A percentile compares a stretch with the other conserved stretches of the same genome.
These are phyloP conservation scores for Agapornis roseicollis DNA, from an alignment of 2,113 vertebrate genomes.

Conservation along the genomic window DNA sequence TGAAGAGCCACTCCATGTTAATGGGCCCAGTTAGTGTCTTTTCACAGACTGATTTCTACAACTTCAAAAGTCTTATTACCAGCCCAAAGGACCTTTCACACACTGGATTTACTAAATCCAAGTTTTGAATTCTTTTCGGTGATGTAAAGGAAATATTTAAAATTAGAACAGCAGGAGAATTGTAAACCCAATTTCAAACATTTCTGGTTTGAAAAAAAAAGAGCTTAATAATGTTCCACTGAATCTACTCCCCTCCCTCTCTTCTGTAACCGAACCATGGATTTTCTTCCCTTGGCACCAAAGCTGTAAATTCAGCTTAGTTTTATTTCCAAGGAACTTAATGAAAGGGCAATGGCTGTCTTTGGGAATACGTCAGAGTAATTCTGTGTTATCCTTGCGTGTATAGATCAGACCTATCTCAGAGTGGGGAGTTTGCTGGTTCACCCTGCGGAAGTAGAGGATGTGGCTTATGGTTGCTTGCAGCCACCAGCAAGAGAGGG, in stretches of 20 bases:
- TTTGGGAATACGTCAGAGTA: background rate
- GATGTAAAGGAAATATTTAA: slow-evolving; percentile 5
- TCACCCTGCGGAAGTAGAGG: background rate
- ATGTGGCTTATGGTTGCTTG: background rate
- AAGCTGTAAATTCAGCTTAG: background rate
- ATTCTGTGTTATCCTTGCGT: background rate
- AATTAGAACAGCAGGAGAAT: background rate
- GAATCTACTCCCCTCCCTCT: background rate
- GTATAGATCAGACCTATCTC: background rate
- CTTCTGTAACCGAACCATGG: background rate
- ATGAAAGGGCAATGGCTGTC: background rate
- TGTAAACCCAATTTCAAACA: background rate
- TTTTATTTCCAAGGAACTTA: background rate
- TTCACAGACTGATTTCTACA: background rate
- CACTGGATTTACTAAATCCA: background rate
- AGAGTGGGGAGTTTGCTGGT: background rate
- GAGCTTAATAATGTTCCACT: background rate
- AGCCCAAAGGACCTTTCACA: background rate
- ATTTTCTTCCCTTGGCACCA: background rate
- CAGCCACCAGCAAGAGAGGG: background rate
- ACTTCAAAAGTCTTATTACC: background rate
- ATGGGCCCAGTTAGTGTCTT: background rate
- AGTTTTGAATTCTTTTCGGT: background rate
- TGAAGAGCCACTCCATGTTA: background rate
- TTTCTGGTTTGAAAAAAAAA: background rate